These are phyloP conservation scores for Neopelma chrysocephalum DNA, from an alignment of 2,797 vertebrate genomes.

Conservation along the genomic window DNA sequence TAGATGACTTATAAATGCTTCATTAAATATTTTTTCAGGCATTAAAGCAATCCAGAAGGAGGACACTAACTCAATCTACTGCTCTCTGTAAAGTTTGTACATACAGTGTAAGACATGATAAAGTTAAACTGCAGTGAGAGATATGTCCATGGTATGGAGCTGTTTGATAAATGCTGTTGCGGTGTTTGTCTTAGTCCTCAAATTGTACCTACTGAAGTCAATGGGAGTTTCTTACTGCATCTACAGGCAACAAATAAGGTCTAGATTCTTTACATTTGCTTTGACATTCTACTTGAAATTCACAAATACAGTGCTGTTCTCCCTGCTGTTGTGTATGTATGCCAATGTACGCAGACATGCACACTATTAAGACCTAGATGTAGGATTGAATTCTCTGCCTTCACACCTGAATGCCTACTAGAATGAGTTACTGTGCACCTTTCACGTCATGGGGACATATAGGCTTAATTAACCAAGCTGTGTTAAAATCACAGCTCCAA, in stretches of 20 bases:
- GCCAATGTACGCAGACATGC: neutral
- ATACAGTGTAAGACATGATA: neutral
- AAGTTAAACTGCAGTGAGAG: conserved; percentile 33
- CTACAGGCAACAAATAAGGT: neutral
- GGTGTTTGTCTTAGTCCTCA: neutral
- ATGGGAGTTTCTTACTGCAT: neutral
- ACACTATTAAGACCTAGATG: rapidly evolving
- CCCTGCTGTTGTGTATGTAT: neutral
- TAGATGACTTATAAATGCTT: neutral
- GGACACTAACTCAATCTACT: neutral
- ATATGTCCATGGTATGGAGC: conserved; percentile 54
- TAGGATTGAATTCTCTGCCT: neutral
- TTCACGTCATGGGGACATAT: neutral
- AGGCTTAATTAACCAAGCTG: conserved; percentile 10
- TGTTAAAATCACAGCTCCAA: neutral
- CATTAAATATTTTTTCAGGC: conserved; percentile 19
- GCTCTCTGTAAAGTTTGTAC: neutral
- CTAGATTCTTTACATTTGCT: neutral
- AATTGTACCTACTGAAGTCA: neutral
- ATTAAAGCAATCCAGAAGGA: neutral
- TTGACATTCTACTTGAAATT: neutral
- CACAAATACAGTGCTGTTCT: neutral
- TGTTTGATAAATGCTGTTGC: conserved; percentile 56
- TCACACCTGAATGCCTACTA: neutral
- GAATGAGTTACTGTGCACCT: neutral